phyloP scores from a whole-genome alignment of 1,140 invertebrate genomes.

The Drosophila oshimai region DNA sequence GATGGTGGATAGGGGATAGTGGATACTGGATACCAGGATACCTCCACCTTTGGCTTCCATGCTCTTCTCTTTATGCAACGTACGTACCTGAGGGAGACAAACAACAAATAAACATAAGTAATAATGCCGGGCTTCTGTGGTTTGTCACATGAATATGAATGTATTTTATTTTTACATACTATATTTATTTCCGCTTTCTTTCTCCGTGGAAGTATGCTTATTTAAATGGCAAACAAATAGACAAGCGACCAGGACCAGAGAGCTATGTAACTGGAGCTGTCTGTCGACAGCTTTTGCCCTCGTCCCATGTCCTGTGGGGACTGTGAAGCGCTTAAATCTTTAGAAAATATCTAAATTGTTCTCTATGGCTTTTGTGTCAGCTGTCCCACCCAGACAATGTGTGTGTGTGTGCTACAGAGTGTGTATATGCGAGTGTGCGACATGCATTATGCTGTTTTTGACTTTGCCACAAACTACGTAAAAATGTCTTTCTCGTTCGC shows the following conservation, averaged over 20 bases:
- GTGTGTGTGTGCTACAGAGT: background rate
- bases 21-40: too few species aligned
- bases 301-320: slow-evolving; percentile 19
- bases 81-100: slow-evolving; percentile 68
- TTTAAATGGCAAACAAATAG: slow-evolving; percentile 79
- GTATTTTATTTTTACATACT: slow-evolving; percentile 9
- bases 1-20: too few species aligned
- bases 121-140: slow-evolving; percentile 62
- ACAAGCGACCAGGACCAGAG: background rate
- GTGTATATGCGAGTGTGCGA: slow-evolving; percentile 21
- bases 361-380: slow-evolving; percentile 76
- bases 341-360: slow-evolving; percentile 79
- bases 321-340: slow-evolving; percentile 73
- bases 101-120: slow-evolving; percentile 65
- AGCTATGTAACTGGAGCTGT: slow-evolving; percentile 54
- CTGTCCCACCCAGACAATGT: slow-evolving; percentile 62
- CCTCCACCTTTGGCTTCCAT: slow-evolving; percentile 6
- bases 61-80: background rate
- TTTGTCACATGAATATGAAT: slow-evolving; percentile 69
- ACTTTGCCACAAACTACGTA: slow-evolving; percentile 76
- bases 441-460: slow-evolving; percentile 79
- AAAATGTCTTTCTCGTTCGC: slow-evolving; percentile 51
- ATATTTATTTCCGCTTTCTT: slow-evolving; percentile 14
- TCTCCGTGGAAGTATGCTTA: slow-evolving; percentile 62
- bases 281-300: slow-evolving; percentile 66